These are phyloP conservation scores for Sarcophilus harrisii DNA, from an alignment of 2,797 vertebrate genomes.

Conservation along the genomic window DNA sequence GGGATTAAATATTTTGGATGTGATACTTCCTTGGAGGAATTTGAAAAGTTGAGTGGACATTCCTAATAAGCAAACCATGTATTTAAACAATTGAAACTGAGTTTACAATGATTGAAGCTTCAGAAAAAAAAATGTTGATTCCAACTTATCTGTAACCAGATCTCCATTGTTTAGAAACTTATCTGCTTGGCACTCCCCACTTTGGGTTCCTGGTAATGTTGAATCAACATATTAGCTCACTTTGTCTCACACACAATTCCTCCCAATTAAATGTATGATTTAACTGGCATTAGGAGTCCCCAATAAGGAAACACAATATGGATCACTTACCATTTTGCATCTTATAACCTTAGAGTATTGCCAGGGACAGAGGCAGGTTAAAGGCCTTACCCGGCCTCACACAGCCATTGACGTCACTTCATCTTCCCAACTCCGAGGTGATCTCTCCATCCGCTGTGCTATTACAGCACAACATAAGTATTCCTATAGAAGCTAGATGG, in stretches of 20 bases:
- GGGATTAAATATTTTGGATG: slow-evolving; percentile 84
- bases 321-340: not conserved
- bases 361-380: not conserved
- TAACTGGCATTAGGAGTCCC: not conserved
- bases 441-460: not conserved
- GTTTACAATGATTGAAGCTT: not conserved
- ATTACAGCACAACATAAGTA: not conserved
- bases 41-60: slow-evolving; percentile 45
- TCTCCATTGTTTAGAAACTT: slow-evolving; percentile 29
- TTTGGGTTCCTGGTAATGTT: slow-evolving; percentile 13
- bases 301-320: not conserved
- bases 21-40: slow-evolving; percentile 77
- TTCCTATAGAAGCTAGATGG: not conserved
- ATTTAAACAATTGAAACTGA: slow-evolving; percentile 41
- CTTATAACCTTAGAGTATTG: not conserved
- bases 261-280: not conserved
- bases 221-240: not conserved
- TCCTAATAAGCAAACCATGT: not conserved
- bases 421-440: not conserved
- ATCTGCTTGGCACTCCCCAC: not conserved
- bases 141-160: slow-evolving; percentile 20
- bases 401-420: not conserved
- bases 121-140: slow-evolving; percentile 11
- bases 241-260: not conserved
- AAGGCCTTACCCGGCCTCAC: not conserved